A percentile compares a stretch with the other conserved stretches of the same genome.
These are phyloP conservation scores for Lampris megalopsis DNA, from an alignment of 2,113 vertebrate genomes.

Conservation along the genomic window DNA sequence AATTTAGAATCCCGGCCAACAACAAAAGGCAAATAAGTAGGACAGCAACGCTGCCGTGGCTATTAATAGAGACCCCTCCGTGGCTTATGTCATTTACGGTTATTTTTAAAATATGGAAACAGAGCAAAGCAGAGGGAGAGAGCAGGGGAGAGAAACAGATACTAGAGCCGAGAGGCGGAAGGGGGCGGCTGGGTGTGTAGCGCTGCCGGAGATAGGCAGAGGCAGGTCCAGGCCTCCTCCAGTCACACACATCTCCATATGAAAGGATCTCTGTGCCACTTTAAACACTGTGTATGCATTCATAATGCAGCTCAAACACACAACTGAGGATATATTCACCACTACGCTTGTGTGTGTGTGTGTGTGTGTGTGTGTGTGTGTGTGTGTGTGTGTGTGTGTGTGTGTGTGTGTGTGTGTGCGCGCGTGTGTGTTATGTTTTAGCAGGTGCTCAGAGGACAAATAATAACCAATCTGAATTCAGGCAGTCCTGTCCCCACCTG, in stretches of 20 bases:
- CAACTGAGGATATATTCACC: conserved; percentile 65
- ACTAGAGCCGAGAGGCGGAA: conserved; percentile 44
- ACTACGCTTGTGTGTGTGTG: conserved; percentile 23
- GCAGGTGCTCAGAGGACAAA: conserved; percentile 75
- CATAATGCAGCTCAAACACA: conserved; percentile 71
- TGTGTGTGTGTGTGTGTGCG: conserved; percentile 3
- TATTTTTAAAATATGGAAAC: conserved; percentile 41
- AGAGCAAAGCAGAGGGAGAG: conserved; percentile 1
- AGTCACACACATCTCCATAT: conserved; percentile 75
- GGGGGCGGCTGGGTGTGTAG: conserved; percentile 63
- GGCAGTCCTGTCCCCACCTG: conserved; percentile 65
- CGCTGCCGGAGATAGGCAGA: conserved; percentile 59
- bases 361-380: not conserved
- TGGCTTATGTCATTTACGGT: conserved; percentile 33
- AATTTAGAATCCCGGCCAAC: conserved; percentile 56
- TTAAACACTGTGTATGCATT: conserved; percentile 74
- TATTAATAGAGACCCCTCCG: conserved; percentile 56
- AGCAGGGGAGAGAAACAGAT: conserved; percentile 20
- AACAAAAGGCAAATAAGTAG: conserved; percentile 62
- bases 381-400: too few relatives aligned
- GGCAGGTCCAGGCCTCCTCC: conserved; percentile 53
- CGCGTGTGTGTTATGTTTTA: conserved; percentile 51
- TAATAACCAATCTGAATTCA: conserved; percentile 72
- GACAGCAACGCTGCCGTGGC: conserved; percentile 47
- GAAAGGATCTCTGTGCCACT: conserved; percentile 71